Base-by-base conservation (phyloP, 2,888 invertebrate genomes). In the Plagiodera versicolora region DNA sequence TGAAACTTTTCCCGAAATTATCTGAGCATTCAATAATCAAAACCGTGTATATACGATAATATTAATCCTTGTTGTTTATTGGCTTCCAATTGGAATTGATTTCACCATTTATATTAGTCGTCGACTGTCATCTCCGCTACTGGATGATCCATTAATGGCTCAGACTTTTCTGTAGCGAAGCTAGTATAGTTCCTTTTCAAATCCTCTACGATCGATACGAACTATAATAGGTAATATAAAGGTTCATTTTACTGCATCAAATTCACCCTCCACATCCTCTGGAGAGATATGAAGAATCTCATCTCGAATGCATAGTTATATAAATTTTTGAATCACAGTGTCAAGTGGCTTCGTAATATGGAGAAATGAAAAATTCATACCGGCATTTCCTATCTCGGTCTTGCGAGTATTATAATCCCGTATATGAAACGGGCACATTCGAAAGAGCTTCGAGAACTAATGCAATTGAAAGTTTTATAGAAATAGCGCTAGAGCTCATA, bases 401-500 rank as follows among this genome's bases (percentile, higher is more conserved):
- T 32, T 46, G 47, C 16, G 24, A 16, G 19, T 32, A 35, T 56
- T 49, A 56, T 49, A 20, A 39, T 39, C 11, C 14, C 48, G 44
- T 49, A 47, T 49, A 47, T 56, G 14, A 49, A 56, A 49, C 49
- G 46, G 47, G 48, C 35, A 2, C 28, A 10, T 24, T 49, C 56
- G 39, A 16, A 35, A 4, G 17, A 11, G 35, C 20, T 32, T 20
- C 17, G 39, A 11, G 18, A 20, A 56, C 44, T 56, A 39, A 56
- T 48, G 39, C 49, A 56, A 56, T 56, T 28, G 56, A 17, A 56
- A 56, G 49, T 56, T 56, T 56, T 39, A 56, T 56, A 56, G 44
- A 49, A 49, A 49, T 49, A 48, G 56, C 49, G 48, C 1, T 20
- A 35, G 56, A 47, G 55, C 49, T 56, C 56, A 49, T 49, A 49